These are phyloP conservation scores for Trichopoda pennipes DNA, from an alignment of 2,888 invertebrate species.

Conservation along the genomic window DNA sequence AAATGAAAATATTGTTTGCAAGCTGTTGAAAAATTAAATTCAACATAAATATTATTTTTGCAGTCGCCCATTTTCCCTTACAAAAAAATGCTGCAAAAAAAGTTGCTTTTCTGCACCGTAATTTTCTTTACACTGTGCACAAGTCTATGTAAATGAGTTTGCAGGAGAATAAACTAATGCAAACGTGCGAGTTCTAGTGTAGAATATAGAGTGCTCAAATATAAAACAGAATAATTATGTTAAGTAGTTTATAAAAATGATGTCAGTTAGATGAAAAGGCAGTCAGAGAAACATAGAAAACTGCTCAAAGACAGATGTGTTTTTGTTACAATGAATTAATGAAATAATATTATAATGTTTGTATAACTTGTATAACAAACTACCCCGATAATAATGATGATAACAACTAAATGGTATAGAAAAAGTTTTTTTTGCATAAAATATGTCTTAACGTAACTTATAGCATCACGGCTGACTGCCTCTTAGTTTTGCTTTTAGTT, in stretches of 20 bases:
- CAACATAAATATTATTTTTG: slow-evolving; percentile 26
- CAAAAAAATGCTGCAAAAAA: slow-evolving; percentile 38
- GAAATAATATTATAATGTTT: slow-evolving; percentile 29
- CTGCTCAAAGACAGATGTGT: not conserved
- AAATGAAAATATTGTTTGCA: slow-evolving; percentile 2
- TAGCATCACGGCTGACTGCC: slow-evolving; percentile 6
- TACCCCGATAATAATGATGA: slow-evolving; percentile 25
- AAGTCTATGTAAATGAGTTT: slow-evolving; percentile 5
- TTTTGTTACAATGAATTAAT: slow-evolving; percentile 19
- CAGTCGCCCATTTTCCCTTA: not conserved
- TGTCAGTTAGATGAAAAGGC: slow-evolving; percentile 14
- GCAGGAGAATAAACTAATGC: not conserved
- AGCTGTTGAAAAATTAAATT: slow-evolving; percentile 25
- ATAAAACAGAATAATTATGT: slow-evolving; percentile 62
- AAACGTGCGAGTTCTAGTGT: not conserved
- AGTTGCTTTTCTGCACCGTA: slow-evolving; percentile 25
- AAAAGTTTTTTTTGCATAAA: slow-evolving; percentile 1
- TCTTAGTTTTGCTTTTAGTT: not conserved
- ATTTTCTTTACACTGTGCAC: slow-evolving; percentile 12
- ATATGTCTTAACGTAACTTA: not conserved
- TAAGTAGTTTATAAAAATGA: slow-evolving; percentile 57
- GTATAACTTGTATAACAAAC: not conserved
- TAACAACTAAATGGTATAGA: slow-evolving; percentile 27
- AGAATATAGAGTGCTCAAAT: too few species aligned
- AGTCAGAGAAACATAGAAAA: not conserved